Percentiles rank a stretch among this genome's conserved stretches.
phyloP scores from a whole-genome alignment of 2,797 vertebrate genomes.

The Pempheris klunzingeri region DNA sequence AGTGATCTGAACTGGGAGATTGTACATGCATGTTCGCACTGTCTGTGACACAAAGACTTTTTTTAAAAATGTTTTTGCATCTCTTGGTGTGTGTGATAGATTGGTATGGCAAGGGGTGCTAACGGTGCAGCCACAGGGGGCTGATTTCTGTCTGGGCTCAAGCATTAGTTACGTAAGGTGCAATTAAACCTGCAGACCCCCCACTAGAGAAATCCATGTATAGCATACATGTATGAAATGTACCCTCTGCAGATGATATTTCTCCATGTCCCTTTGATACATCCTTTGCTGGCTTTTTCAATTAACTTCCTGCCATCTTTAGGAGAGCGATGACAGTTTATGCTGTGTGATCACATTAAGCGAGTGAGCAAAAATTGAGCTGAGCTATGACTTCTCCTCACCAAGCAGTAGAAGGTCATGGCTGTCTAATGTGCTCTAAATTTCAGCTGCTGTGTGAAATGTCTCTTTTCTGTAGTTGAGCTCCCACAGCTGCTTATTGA shows the following conservation, averaged over 20 bases:
- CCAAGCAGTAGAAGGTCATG: constrained; percentile 62
- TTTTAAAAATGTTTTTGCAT: too few species aligned
- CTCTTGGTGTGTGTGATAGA: constrained; percentile 29
- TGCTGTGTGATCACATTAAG: constrained; percentile 69
- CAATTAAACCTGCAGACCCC: constrained; percentile 27
- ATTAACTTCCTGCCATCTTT: constrained; percentile 78
- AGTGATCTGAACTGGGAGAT: constrained; percentile 6
- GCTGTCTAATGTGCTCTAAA: constrained; percentile 62
- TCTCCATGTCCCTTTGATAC: constrained; percentile 53
- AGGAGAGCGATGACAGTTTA: constrained; percentile 67
- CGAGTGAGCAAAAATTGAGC: constrained; percentile 53
- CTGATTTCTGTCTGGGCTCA: constrained; percentile 69
- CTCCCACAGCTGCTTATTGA: constrained; percentile 71
- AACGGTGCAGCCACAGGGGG: constrained; percentile 48
- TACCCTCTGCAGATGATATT: constrained; percentile 30
- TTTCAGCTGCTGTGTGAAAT: constrained; percentile 61
- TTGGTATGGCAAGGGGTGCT: constrained; percentile 18
- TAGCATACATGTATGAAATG: constrained; percentile 22
- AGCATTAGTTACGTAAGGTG: constrained; percentile 25
- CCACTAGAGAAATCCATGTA: constrained; percentile 31
- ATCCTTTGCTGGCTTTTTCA: constrained; percentile 69
- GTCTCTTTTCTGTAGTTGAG: constrained; percentile 58
- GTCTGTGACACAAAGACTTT: constrained; percentile 4
- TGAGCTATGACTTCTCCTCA: constrained; percentile 50
- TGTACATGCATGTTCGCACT: not conserved